phyloP scores from a whole-genome alignment of 2,113 vertebrate species.

The Tauraco erythrolophus region DNA sequence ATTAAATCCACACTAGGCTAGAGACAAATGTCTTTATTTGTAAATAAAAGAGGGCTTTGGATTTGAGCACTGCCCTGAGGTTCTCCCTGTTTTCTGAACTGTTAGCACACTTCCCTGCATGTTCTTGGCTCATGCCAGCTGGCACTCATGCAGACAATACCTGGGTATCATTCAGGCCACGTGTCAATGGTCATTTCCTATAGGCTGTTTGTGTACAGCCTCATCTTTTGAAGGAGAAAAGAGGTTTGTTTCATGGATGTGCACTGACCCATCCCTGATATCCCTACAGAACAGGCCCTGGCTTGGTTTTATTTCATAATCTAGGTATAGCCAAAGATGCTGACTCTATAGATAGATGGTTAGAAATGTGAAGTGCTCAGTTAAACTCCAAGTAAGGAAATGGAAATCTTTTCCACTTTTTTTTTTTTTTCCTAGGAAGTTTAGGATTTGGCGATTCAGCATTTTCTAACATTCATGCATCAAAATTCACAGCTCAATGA shows the following conservation, averaged over 20 bases:
- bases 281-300: not conserved
- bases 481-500: not conserved
- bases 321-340: not conserved
- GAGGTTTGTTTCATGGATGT: not conserved
- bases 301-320: not conserved
- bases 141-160: not conserved
- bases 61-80: not conserved
- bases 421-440: not conserved
- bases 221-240: not conserved
- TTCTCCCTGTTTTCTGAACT: not conserved
- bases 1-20: not conserved
- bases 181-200: not conserved
- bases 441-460: not conserved
- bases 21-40: not conserved
- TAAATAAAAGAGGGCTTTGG: not conserved
- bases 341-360: not conserved
- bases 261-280: not conserved
- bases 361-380: not conserved
- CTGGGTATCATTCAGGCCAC: not conserved
- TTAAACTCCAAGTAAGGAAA: not conserved
- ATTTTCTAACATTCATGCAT: not conserved
- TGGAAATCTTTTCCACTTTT: not conserved
- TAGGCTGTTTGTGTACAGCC: not conserved
- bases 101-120: not conserved
- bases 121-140: not conserved